A percentile compares a stretch with the other conserved stretches of the same genome.
These are phyloP conservation scores for Mycalesis mineus DNA, from an alignment of 2,888 invertebrate genomes.

Conservation along the genomic window DNA sequence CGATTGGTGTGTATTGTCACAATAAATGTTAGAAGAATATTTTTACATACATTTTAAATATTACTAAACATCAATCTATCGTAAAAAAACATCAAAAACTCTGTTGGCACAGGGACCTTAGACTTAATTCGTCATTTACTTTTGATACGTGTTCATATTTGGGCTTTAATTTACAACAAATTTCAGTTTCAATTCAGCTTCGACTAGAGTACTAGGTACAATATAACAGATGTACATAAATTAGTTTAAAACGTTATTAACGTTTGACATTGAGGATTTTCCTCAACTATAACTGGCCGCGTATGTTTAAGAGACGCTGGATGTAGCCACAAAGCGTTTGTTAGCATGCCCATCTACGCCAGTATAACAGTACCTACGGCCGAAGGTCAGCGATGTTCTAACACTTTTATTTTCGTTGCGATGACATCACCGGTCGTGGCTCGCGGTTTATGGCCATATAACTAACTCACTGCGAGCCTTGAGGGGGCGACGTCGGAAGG, in stretches of 20 bases:
- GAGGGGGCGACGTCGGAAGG: constrained; percentile 4
- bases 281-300: constrained; percentile 1
- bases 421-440: constrained; percentile 41
- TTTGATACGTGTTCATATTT: too few relatives aligned
- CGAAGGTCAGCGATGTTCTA: constrained; percentile 23
- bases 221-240: too few relatives aligned
- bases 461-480: constrained; percentile 1
- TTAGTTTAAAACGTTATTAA: not conserved
- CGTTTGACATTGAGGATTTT: not conserved
- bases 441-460: constrained; percentile 6
- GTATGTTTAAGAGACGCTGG: not conserved
- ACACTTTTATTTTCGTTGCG: constrained; percentile 44
- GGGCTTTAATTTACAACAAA: too few relatives aligned
- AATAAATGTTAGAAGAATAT: too few relatives aligned
- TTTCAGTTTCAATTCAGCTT: too few relatives aligned
- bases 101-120: too few relatives aligned
- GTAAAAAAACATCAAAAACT: too few relatives aligned
- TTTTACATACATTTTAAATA: too few relatives aligned
- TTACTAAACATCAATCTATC: too few relatives aligned
- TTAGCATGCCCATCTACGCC: constrained; percentile 8
- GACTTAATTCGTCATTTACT: too few relatives aligned
- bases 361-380: constrained; percentile 18
- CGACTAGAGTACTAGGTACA: too few relatives aligned
- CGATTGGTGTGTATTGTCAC: too few relatives aligned
- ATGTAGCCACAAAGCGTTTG: not conserved